Conservation (phyloP, 2,888 invertebrate genomes). For the Drosophila nigricruria region DNA sequence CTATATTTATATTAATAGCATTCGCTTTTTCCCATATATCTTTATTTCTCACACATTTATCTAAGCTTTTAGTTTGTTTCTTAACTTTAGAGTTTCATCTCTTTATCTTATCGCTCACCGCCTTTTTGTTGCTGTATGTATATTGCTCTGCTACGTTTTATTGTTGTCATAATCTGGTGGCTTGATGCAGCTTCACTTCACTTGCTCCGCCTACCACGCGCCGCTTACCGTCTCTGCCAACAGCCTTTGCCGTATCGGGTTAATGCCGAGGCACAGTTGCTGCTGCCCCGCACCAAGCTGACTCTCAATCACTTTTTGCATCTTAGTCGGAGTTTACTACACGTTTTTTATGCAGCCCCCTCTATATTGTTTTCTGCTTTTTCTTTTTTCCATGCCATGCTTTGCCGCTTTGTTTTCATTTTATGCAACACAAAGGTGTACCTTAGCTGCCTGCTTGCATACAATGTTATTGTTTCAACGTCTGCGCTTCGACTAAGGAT, state of each 20-base stretch:
- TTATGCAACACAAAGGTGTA: slow-evolving; percentile 59
- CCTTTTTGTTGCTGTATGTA: slow-evolving; percentile 31
- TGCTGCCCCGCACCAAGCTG: too few relatives aligned
- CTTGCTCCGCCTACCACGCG: slow-evolving; percentile 11
- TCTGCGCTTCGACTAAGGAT: slow-evolving; percentile 51
- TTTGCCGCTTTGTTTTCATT: slow-evolving; percentile 42
- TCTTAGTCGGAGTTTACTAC: slow-evolving; percentile 31
- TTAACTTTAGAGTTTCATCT: slow-evolving; percentile 13
- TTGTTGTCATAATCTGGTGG: slow-evolving; percentile 70
- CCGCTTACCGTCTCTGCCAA: background rate
- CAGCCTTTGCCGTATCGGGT: slow-evolving; percentile 8
- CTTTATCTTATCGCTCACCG: slow-evolving; percentile 16
- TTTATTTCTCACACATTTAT: background rate
- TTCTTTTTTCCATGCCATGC: slow-evolving; percentile 8
- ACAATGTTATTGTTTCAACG: slow-evolving; percentile 46
- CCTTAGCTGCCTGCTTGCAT: slow-evolving; percentile 50
- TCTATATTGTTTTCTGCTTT: background rate
- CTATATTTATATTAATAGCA: background rate
- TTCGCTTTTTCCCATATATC: too few relatives aligned
- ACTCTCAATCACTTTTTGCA: slow-evolving; percentile 10
- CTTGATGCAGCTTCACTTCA: slow-evolving; percentile 47
- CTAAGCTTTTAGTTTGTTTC: background rate
- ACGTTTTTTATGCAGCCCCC: slow-evolving; percentile 5
- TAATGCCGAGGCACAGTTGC: slow-evolving; percentile 44
- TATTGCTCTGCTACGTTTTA: slow-evolving; percentile 56